These are phyloP conservation scores for Marmota monax DNA, from an alignment of 2,113 vertebrate species.

Conservation along the genomic window DNA sequence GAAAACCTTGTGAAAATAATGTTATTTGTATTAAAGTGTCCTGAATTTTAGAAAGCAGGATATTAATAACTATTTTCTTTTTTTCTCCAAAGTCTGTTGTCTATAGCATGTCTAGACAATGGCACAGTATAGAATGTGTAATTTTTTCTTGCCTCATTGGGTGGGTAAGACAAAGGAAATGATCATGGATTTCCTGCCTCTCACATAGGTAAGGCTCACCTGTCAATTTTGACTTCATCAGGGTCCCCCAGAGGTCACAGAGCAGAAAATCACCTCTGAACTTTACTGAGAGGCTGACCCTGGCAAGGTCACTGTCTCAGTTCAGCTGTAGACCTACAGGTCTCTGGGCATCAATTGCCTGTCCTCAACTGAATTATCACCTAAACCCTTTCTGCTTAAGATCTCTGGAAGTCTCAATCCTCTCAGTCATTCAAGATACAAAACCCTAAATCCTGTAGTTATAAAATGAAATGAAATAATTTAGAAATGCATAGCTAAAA, in stretches of 20 bases:
- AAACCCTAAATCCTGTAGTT: neutral
- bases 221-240: neutral
- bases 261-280: neutral
- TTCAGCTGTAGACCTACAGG: fast-evolving
- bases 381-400: neutral
- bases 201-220: fast-evolving
- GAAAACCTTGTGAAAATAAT: neutral
- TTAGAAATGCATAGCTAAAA: neutral
- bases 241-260: neutral
- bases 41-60: neutral
- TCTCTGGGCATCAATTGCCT: neutral
- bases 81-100: neutral
- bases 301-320: fast-evolving
- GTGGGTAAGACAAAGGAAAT: neutral
- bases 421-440: neutral
- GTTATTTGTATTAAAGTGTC: neutral
- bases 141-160: neutral
- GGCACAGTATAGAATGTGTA: no score
- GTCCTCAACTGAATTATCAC: no score
- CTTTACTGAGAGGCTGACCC: fast-evolving
- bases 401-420: neutral
- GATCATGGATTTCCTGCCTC: no score
- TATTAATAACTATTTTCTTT: neutral
- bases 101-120: neutral
- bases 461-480: neutral